Conservation (phyloP, 2,113 vertebrate genomes). For the Tupaia chinensis region DNA sequence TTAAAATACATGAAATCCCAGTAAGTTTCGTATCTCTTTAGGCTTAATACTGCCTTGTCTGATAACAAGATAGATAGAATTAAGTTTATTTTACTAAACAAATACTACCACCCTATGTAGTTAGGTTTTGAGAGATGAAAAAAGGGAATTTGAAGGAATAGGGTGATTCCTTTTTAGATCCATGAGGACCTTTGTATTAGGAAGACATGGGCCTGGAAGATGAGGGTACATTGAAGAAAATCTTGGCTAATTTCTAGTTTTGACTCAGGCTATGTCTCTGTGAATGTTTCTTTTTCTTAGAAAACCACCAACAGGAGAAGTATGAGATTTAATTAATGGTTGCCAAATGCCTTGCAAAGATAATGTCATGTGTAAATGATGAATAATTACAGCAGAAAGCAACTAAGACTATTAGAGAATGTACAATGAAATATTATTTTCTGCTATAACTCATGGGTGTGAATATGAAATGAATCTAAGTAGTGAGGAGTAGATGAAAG, state of each 20-base stretch:
- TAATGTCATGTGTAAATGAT: constrained; percentile 49
- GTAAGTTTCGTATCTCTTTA: not conserved
- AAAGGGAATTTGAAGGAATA: constrained; percentile 5
- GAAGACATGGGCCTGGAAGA: not conserved
- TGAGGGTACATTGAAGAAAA: not conserved
- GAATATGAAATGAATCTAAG: not conserved
- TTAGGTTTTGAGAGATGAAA: not conserved
- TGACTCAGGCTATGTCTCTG: not conserved
- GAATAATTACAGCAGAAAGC: constrained; percentile 28
- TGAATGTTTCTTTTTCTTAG: constrained; percentile 4
- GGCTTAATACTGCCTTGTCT: not conserved
- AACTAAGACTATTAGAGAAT: not conserved
- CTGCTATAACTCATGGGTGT: not conserved
- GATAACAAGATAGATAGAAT: not conserved
- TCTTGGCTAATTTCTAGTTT: not conserved
- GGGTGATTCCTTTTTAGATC: not conserved
- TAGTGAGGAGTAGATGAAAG: not conserved
- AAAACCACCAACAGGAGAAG: not conserved
- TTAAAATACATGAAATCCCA: not conserved
- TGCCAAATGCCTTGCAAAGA: constrained; percentile 45
- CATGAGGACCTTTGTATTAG: not conserved
- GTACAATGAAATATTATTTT: not conserved
- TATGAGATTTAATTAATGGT: constrained; percentile 58
- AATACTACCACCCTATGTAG: not conserved
- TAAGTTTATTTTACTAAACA: constrained; percentile 6